Conservation (phyloP, 2,797 vertebrate species). For the Sarcoramphus papa region DNA sequence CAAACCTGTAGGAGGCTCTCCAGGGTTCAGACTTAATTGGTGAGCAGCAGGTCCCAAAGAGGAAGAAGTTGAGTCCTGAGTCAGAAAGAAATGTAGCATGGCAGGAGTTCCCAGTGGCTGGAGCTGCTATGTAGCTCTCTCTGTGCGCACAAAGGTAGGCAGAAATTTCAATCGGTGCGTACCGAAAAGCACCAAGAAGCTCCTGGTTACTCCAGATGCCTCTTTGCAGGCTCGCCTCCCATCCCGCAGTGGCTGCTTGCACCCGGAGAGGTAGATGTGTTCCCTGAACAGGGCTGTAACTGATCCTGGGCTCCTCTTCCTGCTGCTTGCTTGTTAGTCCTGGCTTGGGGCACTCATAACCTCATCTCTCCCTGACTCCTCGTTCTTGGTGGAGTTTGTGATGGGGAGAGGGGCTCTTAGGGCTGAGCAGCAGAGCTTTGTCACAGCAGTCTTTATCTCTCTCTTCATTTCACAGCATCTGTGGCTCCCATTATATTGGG, state of each 20-base stretch:
- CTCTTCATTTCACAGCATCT: neutral
- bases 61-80: neutral
- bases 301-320: neutral
- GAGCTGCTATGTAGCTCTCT: neutral
- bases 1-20: neutral
- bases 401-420: neutral
- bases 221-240: neutral
- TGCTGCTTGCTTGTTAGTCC: neutral
- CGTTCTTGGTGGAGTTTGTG: neutral
- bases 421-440: neutral
- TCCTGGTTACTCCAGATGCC: neutral
- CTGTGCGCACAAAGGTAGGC: neutral
- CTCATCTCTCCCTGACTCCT: neutral
- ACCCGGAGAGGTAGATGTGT: neutral
- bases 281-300: neutral
- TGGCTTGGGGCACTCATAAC: rapidly evolving
- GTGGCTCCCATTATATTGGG: rapidly evolving
- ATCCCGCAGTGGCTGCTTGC: neutral
- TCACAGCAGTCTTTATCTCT: neutral
- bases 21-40: neutral
- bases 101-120: neutral
- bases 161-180: neutral
- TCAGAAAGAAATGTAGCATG: neutral
- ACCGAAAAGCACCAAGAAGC: neutral
- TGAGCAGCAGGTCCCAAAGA: neutral